Conservation (phyloP, 2,113 vertebrate genomes). For the Pelobates fuscus region DNA sequence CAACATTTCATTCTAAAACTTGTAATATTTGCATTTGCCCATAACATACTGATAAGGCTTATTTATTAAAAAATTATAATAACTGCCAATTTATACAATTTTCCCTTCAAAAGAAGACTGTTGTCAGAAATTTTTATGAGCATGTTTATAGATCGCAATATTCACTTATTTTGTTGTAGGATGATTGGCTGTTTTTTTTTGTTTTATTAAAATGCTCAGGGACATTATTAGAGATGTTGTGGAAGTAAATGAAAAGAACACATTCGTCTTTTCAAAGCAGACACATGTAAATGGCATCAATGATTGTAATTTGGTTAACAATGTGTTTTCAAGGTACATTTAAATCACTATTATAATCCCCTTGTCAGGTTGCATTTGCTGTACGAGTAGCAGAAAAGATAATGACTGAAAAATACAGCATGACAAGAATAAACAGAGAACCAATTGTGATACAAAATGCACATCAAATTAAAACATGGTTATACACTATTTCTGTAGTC, state of each 20-base stretch:
- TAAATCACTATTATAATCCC: conserved; percentile 57
- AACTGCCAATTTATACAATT: conserved; percentile 63
- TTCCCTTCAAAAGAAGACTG: conserved; percentile 58
- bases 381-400: conserved; percentile 47
- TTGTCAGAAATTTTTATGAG: conserved; percentile 62
- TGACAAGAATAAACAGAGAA: conserved; percentile 41
- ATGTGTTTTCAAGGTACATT: conserved; percentile 57
- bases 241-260: conserved; percentile 65
- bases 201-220: conserved; percentile 65
- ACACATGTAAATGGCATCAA: conserved; percentile 62
- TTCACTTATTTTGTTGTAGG: conserved; percentile 53
- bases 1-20: no score
- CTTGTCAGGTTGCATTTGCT: conserved; percentile 60
- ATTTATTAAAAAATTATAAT: conserved; percentile 71
- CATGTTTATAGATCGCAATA: conserved; percentile 54
- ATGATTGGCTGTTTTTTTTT: conserved; percentile 61
- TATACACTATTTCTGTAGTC: conserved; percentile 27
- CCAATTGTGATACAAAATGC: conserved; percentile 25
- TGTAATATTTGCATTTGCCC: no score
- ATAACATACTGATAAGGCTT: conserved; percentile 58
- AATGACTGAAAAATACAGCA: conserved; percentile 41
- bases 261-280: conserved; percentile 63
- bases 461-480: conserved; percentile 43
- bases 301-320: conserved; percentile 63
- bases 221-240: conserved; percentile 60